These are phyloP conservation scores for Gobio occitaniae DNA, from an alignment of 2,797 vertebrate species.

Conservation along the genomic window DNA sequence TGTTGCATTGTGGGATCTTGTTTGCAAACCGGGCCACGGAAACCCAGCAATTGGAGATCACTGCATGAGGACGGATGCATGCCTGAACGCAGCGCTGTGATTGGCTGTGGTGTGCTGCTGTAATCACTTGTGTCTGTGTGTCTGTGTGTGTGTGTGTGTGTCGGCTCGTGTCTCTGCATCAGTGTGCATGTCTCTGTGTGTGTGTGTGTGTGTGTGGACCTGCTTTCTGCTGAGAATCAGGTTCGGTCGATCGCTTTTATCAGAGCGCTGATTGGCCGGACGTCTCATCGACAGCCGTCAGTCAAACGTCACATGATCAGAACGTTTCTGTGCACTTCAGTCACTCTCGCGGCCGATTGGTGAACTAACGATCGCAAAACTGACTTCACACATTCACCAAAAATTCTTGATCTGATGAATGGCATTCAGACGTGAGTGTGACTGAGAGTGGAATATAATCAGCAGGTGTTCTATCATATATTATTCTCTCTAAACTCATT, in stretches of 20 bases:
- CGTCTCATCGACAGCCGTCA: neutral
- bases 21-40: conserved; percentile 92
- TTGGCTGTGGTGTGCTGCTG: conserved; percentile 49
- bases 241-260: neutral
- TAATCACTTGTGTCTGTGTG: neutral
- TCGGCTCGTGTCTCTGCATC: neutral
- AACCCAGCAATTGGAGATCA: conserved; percentile 92
- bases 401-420: neutral
- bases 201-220: neutral
- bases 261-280: neutral
- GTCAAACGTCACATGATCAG: neutral
- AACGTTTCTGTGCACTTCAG: neutral
- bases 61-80: conserved; percentile 86
- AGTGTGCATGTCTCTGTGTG: neutral
- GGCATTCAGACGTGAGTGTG: neutral
- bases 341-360: neutral
- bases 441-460: neutral
- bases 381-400: neutral
- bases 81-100: conserved; percentile 60
- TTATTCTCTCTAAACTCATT: neutral
- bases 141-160: neutral
- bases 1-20: conserved; percentile 95
- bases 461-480: neutral
- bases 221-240: neutral
- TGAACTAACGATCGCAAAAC: neutral